Evolutionary conservation across 2,888 invertebrate genomes (phyloP).

Genomic region (Parasteatoda lunata): DNA sequence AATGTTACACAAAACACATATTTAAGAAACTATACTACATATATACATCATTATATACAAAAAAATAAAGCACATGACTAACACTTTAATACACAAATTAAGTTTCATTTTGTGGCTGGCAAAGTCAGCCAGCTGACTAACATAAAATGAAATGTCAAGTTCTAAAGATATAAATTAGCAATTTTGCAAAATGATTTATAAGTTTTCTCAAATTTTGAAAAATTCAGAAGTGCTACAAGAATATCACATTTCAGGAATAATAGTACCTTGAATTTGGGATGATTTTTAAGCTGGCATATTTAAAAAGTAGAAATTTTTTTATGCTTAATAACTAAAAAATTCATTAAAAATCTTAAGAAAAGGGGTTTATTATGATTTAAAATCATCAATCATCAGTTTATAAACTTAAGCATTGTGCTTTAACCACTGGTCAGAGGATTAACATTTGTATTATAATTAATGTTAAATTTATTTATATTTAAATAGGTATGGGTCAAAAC

Average conservation of each 20-base stretch:
- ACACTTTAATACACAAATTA: neutral
- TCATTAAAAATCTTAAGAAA: too few relatives aligned
- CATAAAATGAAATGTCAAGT: neutral
- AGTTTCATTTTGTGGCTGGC: neutral
- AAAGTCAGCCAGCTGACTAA: constrained; percentile 47
- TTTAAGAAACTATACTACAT: constrained; percentile 55
- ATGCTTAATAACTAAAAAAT: neutral
- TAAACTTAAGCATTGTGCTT: too few relatives aligned
- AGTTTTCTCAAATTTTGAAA: neutral
- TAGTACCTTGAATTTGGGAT: neutral
- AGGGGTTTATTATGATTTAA: too few relatives aligned
- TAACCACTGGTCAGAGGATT: too few relatives aligned
- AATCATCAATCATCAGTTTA: too few relatives aligned
- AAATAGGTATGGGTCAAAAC: too few relatives aligned
- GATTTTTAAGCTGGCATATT: neutral
- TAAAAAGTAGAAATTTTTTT: neutral
- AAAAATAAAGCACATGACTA: constrained; percentile 55
- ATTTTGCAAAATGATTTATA: neutral
- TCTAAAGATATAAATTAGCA: neutral
- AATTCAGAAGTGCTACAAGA: neutral
- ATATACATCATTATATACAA: constrained; percentile 59
- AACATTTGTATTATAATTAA: too few relatives aligned
- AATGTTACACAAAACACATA: constrained; percentile 42
- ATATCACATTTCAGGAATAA: constrained; percentile 4
- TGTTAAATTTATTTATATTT: too few relatives aligned